Conservation (phyloP, 2,888 invertebrate species). For the Cetonia aurata region DNA sequence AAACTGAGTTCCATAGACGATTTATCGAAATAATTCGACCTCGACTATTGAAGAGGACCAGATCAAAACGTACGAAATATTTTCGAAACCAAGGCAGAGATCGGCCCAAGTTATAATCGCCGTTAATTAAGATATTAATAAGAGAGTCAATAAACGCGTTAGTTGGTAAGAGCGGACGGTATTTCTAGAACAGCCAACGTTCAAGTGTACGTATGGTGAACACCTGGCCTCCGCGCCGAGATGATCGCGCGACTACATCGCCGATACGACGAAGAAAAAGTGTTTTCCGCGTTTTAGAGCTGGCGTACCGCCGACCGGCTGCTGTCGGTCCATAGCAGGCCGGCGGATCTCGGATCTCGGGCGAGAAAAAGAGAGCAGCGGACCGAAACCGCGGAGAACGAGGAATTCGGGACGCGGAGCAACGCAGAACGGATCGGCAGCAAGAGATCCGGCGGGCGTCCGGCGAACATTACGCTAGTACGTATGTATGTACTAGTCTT, state of each 20-base stretch:
- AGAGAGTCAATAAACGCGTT: conserved; percentile 54
- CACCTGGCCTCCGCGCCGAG: conserved; percentile 42
- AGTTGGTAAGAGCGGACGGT: conserved; percentile 47
- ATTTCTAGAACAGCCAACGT: conserved; percentile 49
- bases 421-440: neutral
- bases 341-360: neutral
- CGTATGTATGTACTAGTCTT: neutral
- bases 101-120: conserved; percentile 48
- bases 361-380: conserved; percentile 5
- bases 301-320: conserved; percentile 2
- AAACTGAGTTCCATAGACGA: neutral
- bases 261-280: conserved; percentile 22
- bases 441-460: neutral
- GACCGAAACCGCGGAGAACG: too few species aligned
- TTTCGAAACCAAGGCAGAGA: conserved; percentile 26
- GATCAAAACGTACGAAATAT: neutral
- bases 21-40: too few species aligned
- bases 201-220: conserved; percentile 26
- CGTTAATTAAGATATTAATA: conserved; percentile 54
- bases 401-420: neutral
- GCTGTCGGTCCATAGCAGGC: neutral
- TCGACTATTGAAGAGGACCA: too few species aligned
- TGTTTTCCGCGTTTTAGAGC: conserved; percentile 18
- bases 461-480: neutral
- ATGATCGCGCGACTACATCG: neutral